Evolutionary conservation across 2,113 vertebrate species (phyloP).

Genomic region (Malurus melanocephalus): DNA sequence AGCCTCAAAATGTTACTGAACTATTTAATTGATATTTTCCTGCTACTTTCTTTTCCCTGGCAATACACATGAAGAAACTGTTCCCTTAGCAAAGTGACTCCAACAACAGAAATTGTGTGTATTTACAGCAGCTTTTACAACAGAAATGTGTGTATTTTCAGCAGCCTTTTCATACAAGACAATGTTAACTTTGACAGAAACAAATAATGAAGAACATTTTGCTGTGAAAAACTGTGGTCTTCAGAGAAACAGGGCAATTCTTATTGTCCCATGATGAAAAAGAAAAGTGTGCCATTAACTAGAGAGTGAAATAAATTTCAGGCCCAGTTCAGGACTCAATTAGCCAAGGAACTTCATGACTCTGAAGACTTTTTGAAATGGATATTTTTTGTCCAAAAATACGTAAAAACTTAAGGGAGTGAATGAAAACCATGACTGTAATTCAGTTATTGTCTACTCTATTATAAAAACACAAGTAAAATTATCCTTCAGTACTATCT

Average conservation of each 20-base stretch:
- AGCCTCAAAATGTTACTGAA: constrained; percentile 9
- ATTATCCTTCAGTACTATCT: not conserved
- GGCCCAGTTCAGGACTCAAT: not conserved
- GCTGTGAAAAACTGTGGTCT: not conserved
- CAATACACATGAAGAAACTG: not conserved
- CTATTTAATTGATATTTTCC: constrained; percentile 28
- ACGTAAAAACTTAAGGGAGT: not conserved
- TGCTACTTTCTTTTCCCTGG: not conserved
- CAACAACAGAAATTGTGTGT: not conserved
- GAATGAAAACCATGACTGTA: not conserved
- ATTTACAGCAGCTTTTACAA: not conserved
- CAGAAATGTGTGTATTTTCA: not conserved
- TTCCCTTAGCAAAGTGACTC: not conserved
- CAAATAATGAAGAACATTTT: constrained; percentile 13
- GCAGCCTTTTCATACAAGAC: not conserved
- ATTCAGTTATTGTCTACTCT: not conserved
- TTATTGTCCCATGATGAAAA: not conserved
- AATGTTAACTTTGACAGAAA: not conserved
- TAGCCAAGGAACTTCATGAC: not conserved
- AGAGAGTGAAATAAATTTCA: not conserved
- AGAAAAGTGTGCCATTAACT: not conserved
- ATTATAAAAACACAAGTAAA: not conserved
- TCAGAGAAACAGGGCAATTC: not conserved
- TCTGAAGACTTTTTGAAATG: not conserved
- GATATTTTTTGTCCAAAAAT: not conserved